Conservation (phyloP, 2,888 invertebrate species). For the Asteroscopus sphinx region DNA sequence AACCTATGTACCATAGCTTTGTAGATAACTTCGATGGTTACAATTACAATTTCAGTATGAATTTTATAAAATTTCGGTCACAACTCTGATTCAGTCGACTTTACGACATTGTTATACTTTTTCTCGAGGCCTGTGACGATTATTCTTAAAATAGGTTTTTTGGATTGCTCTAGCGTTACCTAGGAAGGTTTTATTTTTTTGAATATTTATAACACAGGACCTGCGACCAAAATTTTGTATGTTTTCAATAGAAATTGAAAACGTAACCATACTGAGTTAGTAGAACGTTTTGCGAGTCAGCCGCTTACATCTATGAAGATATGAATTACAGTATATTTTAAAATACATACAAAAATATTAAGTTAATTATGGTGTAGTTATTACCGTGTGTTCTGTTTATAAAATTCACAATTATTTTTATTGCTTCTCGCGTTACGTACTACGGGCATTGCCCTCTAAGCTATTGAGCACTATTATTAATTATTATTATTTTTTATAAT, state of each 20-base stretch:
- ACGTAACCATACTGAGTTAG: constrained; percentile 65
- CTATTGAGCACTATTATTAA: constrained; percentile 88
- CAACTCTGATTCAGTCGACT: constrained; percentile 25
- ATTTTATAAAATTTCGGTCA: constrained; percentile 28
- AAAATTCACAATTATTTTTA: constrained; percentile 84
- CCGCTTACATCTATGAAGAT: constrained; percentile 87
- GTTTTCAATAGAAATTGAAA: constrained; percentile 41
- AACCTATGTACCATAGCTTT: constrained; percentile 71
- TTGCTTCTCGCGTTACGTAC: constrained; percentile 82
- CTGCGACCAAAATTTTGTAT: constrained; percentile 32
- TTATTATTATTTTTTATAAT: constrained; percentile 75
- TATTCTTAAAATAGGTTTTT: constrained; percentile 40
- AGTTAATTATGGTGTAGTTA: constrained; percentile 71
- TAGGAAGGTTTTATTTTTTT: constrained; percentile 44
- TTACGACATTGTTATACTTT: constrained; percentile 14
- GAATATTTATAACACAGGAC: constrained; percentile 28
- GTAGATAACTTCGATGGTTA: constrained; percentile 68
- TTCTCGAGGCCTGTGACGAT: constrained; percentile 13
- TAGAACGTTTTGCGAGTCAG: constrained; percentile 82
- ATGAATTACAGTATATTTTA: constrained; percentile 87
- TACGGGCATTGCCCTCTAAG: constrained; percentile 72
- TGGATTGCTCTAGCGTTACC: constrained; percentile 50
- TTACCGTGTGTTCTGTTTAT: constrained; percentile 76
- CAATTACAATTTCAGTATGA: constrained; percentile 59
- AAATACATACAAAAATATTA: constrained; percentile 90